Evolutionary conservation across 2,113 vertebrate genomes (phyloP).

Genomic region (Rhombomys opimus): DNA sequence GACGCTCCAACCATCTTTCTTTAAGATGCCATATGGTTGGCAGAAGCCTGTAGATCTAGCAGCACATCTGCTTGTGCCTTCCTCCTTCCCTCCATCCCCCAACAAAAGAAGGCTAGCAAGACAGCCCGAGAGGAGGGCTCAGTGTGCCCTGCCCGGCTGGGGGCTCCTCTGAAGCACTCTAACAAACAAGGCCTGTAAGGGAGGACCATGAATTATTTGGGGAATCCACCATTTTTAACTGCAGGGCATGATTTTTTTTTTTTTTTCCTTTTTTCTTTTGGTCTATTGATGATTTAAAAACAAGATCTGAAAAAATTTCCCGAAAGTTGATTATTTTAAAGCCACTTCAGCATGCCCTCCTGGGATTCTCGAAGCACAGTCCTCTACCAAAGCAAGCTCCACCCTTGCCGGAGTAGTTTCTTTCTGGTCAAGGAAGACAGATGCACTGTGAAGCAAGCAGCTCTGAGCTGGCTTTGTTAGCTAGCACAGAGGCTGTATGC

Average conservation of each 20-base stretch:
- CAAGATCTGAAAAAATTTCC: constrained; percentile 74
- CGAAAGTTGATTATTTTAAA: constrained; percentile 20
- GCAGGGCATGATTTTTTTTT: constrained; percentile 57
- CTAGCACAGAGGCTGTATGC: constrained; percentile 84
- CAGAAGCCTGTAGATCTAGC: constrained; percentile 99
- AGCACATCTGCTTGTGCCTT: constrained; percentile 99
- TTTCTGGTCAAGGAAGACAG: constrained; percentile 82
- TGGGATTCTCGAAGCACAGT: constrained; percentile 78
- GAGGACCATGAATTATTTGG: constrained; percentile 63
- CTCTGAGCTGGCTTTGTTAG: constrained; percentile 87
- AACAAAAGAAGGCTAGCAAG: constrained; percentile 84
- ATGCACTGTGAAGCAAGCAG: constrained; percentile 76
- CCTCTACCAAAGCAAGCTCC: constrained; percentile 63
- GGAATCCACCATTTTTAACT: constrained; percentile 68
- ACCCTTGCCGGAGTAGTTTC: constrained; percentile 60
- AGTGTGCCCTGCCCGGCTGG: neutral
- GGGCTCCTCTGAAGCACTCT: constrained; percentile 77
- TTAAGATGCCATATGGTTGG: constrained; percentile 98
- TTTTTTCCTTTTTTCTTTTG: constrained; percentile 74
- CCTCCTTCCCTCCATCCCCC: constrained; percentile 91
- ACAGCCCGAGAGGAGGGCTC: constrained; percentile 53
- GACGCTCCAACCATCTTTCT: constrained; percentile 98
- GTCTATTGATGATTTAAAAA: constrained; percentile 71
- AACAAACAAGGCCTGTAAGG: constrained; percentile 79
- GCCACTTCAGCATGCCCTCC: neutral